phyloP scores from a whole-genome alignment of 2,113 vertebrate genomes.

The Vanacampus margaritifer region DNA sequence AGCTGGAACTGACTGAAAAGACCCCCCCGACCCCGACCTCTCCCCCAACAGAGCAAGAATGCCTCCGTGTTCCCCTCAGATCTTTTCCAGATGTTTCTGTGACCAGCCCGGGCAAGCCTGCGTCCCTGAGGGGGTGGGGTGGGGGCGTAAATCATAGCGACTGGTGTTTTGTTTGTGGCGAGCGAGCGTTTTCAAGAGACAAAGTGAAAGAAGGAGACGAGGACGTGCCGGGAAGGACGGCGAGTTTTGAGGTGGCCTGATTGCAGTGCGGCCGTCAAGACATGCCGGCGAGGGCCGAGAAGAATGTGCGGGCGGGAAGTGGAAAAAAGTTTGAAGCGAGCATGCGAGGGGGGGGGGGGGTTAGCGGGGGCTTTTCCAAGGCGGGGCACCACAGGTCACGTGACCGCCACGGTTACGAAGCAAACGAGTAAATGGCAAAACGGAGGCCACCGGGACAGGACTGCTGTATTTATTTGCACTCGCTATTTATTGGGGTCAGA shows the following conservation, averaged over 20 bases:
- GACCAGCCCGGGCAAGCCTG: slow-evolving; percentile 16
- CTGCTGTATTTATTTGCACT: not conserved
- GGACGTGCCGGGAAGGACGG: not conserved
- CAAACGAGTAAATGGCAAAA: not conserved
- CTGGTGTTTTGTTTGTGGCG: not conserved
- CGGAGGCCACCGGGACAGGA: not conserved
- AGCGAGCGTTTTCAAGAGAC: not conserved
- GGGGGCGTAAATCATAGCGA: not conserved
- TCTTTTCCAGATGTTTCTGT: slow-evolving; percentile 58
- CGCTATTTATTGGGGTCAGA: not conserved
- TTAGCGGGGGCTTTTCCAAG: not conserved
- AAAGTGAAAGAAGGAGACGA: not conserved
- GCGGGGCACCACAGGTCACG: not conserved
- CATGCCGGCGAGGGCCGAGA: too few species aligned
- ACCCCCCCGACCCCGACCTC: not conserved
- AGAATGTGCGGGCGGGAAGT: not conserved
- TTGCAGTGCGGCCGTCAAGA: too few species aligned
- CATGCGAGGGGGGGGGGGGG: not conserved
- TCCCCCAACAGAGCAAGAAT: slow-evolving; percentile 13
- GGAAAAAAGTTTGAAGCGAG: not conserved
- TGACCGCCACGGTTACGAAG: not conserved
- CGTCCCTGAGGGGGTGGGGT: not conserved
- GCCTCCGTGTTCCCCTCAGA: slow-evolving; percentile 30
- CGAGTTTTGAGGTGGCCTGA: not conserved
- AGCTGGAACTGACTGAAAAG: not conserved